Conservation (phyloP, 2,797 vertebrate genomes). For the Otus scops region DNA sequence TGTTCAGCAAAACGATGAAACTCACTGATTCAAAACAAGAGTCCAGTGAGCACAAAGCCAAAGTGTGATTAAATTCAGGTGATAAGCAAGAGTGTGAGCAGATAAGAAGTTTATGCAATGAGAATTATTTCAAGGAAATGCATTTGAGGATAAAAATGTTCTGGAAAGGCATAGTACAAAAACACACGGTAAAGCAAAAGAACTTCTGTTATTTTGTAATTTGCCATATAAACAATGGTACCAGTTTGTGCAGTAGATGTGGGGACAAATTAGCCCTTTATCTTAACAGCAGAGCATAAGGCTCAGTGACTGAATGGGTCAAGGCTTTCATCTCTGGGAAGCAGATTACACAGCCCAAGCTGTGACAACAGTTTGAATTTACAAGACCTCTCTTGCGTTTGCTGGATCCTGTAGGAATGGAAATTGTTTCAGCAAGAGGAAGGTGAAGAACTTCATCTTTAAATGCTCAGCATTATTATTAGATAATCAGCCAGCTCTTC, state of each 20-base stretch:
- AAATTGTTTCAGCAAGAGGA: neutral
- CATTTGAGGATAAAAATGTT: neutral
- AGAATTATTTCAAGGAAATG: neutral
- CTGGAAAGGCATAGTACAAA: neutral
- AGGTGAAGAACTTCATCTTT: neutral
- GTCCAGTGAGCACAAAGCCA: neutral
- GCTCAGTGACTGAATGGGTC: neutral
- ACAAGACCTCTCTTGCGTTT: accelerated
- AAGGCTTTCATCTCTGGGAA: neutral
- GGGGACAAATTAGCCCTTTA: neutral
- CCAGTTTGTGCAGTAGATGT: neutral
- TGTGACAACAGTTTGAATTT: neutral
- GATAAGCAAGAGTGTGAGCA: neutral
- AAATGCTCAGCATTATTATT: slow-evolving; percentile 1
- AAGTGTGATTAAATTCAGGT: neutral
- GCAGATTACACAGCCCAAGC: neutral
- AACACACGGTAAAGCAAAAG: neutral
- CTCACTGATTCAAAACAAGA: slow-evolving; percentile 42
- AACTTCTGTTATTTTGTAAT: neutral
- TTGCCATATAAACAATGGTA: neutral
- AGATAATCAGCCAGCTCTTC: slow-evolving; percentile 14
- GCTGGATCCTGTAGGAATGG: neutral
- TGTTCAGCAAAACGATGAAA: slow-evolving; percentile 32
- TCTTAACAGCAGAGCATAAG: neutral
- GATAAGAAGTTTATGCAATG: neutral